A percentile compares a stretch with the other conserved stretches of the same genome.
Evolutionary conservation across 1,140 invertebrate species (phyloP).

Genomic region (Drosophila dunni): DNA sequence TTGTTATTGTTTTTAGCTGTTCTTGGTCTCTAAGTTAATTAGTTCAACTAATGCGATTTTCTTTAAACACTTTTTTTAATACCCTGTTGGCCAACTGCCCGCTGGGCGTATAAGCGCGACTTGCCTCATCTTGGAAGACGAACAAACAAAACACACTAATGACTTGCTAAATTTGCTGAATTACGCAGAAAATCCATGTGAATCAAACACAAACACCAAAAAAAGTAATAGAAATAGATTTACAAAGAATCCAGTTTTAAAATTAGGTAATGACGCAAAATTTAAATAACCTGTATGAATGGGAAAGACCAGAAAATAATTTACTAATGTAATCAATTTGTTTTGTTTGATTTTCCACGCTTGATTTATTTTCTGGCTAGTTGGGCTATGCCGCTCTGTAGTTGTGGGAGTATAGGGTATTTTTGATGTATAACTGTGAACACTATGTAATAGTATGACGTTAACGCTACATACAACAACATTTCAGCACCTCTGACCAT

Average conservation of each 20-base stretch:
- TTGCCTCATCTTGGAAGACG: background rate
- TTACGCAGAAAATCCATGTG: background rate
- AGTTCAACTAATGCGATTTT: constrained; percentile 43
- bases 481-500: constrained; percentile 13
- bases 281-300: constrained; percentile 31
- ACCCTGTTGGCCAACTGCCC: background rate
- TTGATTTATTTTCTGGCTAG: background rate
- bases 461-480: constrained; percentile 2
- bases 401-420: background rate
- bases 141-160: background rate
- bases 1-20: background rate
- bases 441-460: constrained; percentile 14
- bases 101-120: background rate
- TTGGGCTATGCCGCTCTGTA: background rate
- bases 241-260: constrained; percentile 28
- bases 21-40: constrained; percentile 46
- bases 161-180: background rate
- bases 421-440: background rate
- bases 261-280: background rate
- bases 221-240: background rate
- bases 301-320: constrained; percentile 32
- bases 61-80: background rate
- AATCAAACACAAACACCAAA: background rate
- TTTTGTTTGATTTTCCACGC: background rate
- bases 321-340: constrained; percentile 10